Evolutionary conservation across 2,113 vertebrate species (phyloP).

Genomic region (Microcebus jonahi): DNA sequence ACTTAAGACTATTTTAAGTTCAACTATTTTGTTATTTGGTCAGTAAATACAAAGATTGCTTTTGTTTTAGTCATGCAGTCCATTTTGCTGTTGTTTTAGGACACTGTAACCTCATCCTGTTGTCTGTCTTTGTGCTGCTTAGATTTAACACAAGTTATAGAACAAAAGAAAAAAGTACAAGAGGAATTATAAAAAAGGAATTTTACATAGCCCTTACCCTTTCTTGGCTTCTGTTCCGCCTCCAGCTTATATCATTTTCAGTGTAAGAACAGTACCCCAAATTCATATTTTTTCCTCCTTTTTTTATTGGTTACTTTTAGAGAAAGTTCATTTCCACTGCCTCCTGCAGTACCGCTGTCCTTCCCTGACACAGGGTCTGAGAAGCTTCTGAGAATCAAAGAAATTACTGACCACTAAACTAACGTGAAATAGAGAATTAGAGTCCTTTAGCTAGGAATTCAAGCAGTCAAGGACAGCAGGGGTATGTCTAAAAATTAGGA

Average conservation of each 20-base stretch:
- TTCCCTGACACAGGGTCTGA: constrained; percentile 12
- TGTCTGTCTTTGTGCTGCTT: neutral
- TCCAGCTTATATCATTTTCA: neutral
- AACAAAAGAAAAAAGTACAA: neutral
- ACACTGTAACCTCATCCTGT: neutral
- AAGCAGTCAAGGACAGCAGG: neutral
- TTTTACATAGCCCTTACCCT: neutral
- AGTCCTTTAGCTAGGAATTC: neutral
- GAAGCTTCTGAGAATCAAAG: neutral
- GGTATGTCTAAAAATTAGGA: neutral
- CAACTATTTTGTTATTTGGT: neutral
- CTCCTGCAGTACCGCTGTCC: neutral
- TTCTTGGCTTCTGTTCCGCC: neutral
- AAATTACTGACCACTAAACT: constrained; percentile 30
- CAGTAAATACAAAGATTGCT: neutral
- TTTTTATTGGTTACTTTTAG: neutral
- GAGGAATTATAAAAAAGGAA: neutral
- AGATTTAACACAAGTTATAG: neutral
- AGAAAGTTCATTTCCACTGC: neutral
- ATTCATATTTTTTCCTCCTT: neutral
- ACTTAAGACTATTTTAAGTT: neutral
- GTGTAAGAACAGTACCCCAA: neutral
- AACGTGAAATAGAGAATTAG: neutral
- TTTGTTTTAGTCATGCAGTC: neutral
- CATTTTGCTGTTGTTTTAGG: constrained; percentile 1